These are phyloP conservation scores for Tenualosa ilisha DNA, from an alignment of 2,797 vertebrate species.

Conservation along the genomic window DNA sequence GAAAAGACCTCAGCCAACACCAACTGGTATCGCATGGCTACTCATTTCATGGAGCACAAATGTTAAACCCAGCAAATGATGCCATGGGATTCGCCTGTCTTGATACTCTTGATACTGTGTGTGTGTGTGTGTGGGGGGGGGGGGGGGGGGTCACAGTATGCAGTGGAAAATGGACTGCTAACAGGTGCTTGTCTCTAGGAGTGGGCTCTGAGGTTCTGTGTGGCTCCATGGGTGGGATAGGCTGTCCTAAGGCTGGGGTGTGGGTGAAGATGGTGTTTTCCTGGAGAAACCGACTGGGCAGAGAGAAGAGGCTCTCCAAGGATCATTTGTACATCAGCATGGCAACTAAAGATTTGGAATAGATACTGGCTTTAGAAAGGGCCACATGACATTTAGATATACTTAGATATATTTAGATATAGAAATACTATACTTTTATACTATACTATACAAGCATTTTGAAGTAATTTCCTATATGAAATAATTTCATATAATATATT, in stretches of 20 bases:
- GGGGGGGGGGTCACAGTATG: background rate
- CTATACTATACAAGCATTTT: too few relatives aligned
- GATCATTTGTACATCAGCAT: background rate
- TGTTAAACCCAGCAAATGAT: background rate
- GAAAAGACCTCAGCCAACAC: background rate
- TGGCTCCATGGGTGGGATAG: background rate
- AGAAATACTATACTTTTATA: too few relatives aligned
- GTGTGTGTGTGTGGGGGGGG: background rate
- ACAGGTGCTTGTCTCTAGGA: constrained; percentile 6
- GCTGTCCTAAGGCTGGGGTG: background rate
- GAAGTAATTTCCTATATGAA: too few relatives aligned
- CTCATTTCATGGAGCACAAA: background rate
- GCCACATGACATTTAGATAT: background rate
- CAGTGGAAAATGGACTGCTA: background rate
- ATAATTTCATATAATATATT: too few relatives aligned
- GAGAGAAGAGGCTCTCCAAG: background rate
- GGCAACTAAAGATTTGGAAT: background rate
- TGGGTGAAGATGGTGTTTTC: background rate
- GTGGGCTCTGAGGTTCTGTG: background rate
- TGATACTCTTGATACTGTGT: background rate
- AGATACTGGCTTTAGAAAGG: background rate
- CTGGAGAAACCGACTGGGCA: background rate
- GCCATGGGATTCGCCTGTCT: background rate
- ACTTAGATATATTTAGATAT: too few relatives aligned
- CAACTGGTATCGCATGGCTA: background rate